Conservation (phyloP, 2,113 vertebrate species). For the Speoplatyrhinus poulsoni region DNA sequence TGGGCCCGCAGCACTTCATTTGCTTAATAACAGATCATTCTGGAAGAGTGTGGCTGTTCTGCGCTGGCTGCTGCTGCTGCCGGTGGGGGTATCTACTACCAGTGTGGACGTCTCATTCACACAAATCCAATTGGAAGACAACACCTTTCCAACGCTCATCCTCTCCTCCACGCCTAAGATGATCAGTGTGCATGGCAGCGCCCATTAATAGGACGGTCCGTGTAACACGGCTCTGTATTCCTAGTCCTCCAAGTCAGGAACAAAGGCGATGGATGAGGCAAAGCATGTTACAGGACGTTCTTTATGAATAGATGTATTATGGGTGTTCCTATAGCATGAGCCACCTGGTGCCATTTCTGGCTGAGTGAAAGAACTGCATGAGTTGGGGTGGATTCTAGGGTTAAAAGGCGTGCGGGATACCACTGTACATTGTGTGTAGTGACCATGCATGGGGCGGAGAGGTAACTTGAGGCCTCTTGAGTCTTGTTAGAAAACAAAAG, state of each 20-base stretch:
- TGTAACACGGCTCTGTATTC: conserved; percentile 63
- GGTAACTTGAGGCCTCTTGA: conserved; percentile 3
- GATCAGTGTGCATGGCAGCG: conserved; percentile 67
- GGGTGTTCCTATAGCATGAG: conserved; percentile 24
- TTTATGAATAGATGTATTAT: conserved; percentile 43
- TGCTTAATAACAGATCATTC: conserved; percentile 80
- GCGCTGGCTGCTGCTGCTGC: background rate
- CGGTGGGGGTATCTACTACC: conserved; percentile 66
- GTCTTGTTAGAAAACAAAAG: conserved; percentile 26
- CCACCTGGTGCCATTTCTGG: conserved; percentile 46
- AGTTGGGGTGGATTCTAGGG: background rate
- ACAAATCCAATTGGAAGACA: conserved; percentile 77
- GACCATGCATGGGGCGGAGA: conserved; percentile 4
- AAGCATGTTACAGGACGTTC: conserved; percentile 46
- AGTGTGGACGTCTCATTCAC: conserved; percentile 69
- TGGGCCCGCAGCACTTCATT: conserved; percentile 76
- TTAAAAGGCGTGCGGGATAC: background rate
- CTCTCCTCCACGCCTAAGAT: conserved; percentile 67
- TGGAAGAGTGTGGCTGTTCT: conserved; percentile 65
- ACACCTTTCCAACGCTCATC: conserved; percentile 72
- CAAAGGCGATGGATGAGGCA: conserved; percentile 57
- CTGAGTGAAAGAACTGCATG: conserved; percentile 18
- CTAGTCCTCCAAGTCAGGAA: conserved; percentile 48
- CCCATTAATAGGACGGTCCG: conserved; percentile 65
- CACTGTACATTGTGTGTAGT: conserved; percentile 14